phyloP scores from a whole-genome alignment of 2,113 vertebrate species.

The Myiozetetes cayanensis region DNA sequence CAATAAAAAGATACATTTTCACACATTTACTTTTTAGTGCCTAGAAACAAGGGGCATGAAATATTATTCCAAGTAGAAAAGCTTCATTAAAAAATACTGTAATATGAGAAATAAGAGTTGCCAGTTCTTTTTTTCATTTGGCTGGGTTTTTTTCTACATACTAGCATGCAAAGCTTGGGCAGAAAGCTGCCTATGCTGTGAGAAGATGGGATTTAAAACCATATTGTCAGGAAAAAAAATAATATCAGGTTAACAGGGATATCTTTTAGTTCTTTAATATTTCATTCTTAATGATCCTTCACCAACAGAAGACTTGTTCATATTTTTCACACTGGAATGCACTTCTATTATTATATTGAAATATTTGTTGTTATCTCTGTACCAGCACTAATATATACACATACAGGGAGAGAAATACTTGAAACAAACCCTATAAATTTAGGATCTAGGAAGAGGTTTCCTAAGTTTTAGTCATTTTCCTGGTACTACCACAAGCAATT shows the following conservation, averaged over 20 bases:
- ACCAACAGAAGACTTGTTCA: not conserved
- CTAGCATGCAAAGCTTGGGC: not conserved
- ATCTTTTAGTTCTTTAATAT: not conserved
- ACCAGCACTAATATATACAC: not conserved
- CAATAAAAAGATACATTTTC: not conserved
- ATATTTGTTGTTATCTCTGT: not conserved
- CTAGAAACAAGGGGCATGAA: not conserved
- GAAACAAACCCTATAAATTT: not conserved
- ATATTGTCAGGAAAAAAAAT: not conserved
- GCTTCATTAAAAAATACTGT: not conserved
- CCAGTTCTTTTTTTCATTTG: not conserved
- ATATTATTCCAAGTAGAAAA: not conserved
- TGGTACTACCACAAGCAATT: not conserved
- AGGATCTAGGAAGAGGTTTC: not conserved
- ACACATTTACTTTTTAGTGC: not conserved
- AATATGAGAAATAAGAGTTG: not conserved
- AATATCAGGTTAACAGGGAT: not conserved
- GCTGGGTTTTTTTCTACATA: not conserved
- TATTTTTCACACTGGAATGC: not conserved
- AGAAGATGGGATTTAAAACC: not conserved
- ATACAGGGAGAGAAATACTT: not conserved
- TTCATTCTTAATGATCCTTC: not conserved
- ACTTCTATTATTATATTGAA: not conserved
- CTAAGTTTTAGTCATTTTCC: not conserved
- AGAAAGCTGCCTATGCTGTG: not conserved